Percentiles rank a stretch among this genome's conserved stretches.
These are phyloP conservation scores for Rhorus exstirpatorius DNA, from an alignment of 2,888 invertebrate genomes.

Conservation along the genomic window DNA sequence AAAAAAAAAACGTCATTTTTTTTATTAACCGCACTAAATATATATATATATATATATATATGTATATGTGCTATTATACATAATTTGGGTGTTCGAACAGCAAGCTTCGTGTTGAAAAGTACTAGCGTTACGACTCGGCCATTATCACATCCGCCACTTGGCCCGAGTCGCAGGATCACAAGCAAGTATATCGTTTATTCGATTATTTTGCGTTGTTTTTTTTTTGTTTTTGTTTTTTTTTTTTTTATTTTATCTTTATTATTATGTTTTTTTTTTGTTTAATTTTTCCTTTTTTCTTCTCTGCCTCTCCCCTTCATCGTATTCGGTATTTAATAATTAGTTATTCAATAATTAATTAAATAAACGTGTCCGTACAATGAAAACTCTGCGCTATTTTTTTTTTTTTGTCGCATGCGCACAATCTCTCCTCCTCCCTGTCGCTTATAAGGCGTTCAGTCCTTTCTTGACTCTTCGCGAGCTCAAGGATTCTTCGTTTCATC, in stretches of 20 bases:
- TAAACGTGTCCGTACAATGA: slow-evolving; percentile 82
- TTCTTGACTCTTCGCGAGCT: slow-evolving; percentile 37
- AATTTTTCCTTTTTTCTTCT: no score
- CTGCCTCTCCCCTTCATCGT: slow-evolving; percentile 35
- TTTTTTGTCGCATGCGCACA: slow-evolving; percentile 56
- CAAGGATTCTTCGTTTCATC: slow-evolving; percentile 1
- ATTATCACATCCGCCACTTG: slow-evolving; percentile 21
- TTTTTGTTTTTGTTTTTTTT: slow-evolving; percentile 43
- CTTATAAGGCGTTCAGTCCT: slow-evolving; percentile 36
- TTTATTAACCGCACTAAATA: no score
- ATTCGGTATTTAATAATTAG: slow-evolving; percentile 61
- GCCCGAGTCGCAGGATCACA: slow-evolving; percentile 53
- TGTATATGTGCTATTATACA: neutral
- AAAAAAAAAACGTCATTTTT: no score
- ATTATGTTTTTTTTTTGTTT: no score
- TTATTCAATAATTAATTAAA: slow-evolving; percentile 76
- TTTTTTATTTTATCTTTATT: slow-evolving; percentile 34
- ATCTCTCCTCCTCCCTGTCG: slow-evolving; percentile 42
- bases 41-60: slow-evolving; percentile 11
- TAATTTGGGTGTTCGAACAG: slow-evolving; percentile 62
- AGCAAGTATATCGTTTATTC: slow-evolving; percentile 49
- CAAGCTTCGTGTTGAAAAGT: slow-evolving; percentile 64
- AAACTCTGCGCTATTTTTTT: slow-evolving; percentile 80
- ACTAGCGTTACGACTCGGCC: slow-evolving; percentile 57
- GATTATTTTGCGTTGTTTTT: slow-evolving; percentile 54